phyloP scores from a whole-genome alignment of 2,888 invertebrate genomes.

The Campoplex capitator region DNA sequence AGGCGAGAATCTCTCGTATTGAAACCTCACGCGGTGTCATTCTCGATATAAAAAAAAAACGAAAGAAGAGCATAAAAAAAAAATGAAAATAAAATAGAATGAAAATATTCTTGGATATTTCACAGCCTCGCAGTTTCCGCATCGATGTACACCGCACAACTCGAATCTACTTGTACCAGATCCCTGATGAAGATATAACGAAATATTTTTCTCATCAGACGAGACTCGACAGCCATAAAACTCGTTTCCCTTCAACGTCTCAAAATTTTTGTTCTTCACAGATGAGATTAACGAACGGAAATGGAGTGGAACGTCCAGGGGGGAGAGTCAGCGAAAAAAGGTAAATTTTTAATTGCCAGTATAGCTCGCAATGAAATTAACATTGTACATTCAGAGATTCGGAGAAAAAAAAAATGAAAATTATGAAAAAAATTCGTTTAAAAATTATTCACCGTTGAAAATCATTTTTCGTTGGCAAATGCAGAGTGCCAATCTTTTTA shows the following conservation, averaged over 20 bases:
- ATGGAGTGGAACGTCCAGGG: neutral
- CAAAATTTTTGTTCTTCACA: neutral
- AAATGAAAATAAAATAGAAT: neutral
- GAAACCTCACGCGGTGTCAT: neutral
- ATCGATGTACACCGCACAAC: neutral
- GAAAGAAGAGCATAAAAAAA: neutral
- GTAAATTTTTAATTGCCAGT: neutral
- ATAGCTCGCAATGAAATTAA: neutral
- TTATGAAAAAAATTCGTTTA: no score
- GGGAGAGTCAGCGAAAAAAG: neutral
- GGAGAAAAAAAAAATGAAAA: no score
- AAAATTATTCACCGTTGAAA: neutral
- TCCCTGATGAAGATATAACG: conserved; percentile 49
- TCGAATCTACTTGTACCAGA: conserved; percentile 4
- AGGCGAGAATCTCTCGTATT: conserved; percentile 40
- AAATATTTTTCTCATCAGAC: conserved; percentile 35
- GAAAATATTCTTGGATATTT: conserved; percentile 26
- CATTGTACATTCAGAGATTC: neutral
- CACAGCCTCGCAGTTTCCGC: conserved; percentile 35
- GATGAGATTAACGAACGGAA: conserved; percentile 14
- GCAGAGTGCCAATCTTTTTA: neutral
- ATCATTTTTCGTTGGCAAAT: neutral
- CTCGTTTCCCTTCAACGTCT: conserved; percentile 7
- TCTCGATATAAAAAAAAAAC: conserved; percentile 19
- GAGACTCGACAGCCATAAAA: conserved; percentile 29